Evolutionary conservation across 1,140 invertebrate genomes (phyloP).

Genomic region (Macrocentrus cingulum): DNA sequence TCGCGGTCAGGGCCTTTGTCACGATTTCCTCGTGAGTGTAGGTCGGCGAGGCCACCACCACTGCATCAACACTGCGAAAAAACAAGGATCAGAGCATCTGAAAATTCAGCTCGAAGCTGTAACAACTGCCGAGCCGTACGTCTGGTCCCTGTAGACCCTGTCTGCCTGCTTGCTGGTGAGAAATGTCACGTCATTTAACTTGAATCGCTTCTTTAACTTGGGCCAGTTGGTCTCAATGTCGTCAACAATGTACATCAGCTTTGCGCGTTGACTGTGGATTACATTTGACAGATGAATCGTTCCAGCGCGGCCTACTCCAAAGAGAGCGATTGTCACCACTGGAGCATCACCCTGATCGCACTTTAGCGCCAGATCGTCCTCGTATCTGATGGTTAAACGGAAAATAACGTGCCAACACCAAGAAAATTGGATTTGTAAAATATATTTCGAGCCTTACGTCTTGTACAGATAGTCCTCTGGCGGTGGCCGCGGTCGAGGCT

Average conservation of each 20-base stretch:
- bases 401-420: not conserved
- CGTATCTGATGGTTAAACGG: conserved; percentile 32
- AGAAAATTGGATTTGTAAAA: conserved; percentile 7
- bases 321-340: conserved; percentile 56
- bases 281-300: conserved; percentile 66
- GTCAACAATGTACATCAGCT: conserved; percentile 66
- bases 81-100: not conserved
- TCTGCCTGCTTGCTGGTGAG: conserved; percentile 59
- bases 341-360: conserved; percentile 20
- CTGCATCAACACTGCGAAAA: conserved; percentile 58
- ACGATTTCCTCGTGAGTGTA: conserved; percentile 66
- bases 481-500: conserved; percentile 27
- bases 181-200: conserved; percentile 55
- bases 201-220: conserved; percentile 59
- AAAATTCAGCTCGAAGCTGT: no score
- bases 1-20: conserved; percentile 60
- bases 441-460: conserved; percentile 33
- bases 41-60: conserved; percentile 66
- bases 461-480: conserved; percentile 43
- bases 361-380: conserved; percentile 33
- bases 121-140: conserved; percentile 48
- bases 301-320: conserved; percentile 64
- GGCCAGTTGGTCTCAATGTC: conserved; percentile 56
- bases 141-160: conserved; percentile 61
- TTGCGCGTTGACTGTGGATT: conserved; percentile 58